Percentiles rank a stretch among this genome's conserved stretches.
phyloP scores from a whole-genome alignment of 37 sponge, comb jelly and placozoan genomes.

The Oopsacas minuta region DNA sequence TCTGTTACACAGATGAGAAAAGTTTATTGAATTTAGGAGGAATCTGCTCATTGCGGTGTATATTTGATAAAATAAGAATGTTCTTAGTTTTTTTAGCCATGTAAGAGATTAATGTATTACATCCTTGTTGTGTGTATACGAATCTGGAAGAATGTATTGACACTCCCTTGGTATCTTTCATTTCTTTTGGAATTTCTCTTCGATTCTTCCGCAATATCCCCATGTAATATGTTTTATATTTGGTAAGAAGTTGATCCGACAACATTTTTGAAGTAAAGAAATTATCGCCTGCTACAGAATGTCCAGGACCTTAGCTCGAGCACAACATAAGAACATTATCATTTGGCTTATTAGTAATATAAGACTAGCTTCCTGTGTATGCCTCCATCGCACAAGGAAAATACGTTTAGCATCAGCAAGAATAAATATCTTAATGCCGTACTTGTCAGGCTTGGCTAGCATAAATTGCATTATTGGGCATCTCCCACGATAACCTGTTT shows the following conservation, averaged over 20 bases:
- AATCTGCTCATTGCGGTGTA: neutral
- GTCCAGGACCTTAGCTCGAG: neutral
- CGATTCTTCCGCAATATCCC: neutral
- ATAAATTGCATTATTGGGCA: neutral
- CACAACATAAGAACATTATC: neutral
- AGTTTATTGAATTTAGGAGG: neutral
- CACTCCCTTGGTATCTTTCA: neutral
- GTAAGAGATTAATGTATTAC: neutral
- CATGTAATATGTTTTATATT: neutral
- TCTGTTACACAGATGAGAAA: neutral
- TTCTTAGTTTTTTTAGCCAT: slow-evolving; percentile 7
- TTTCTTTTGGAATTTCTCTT: neutral
- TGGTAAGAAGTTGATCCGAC: neutral
- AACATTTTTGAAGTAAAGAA: neutral
- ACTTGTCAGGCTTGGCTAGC: neutral
- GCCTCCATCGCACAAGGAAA: neutral
- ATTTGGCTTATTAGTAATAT: neutral
- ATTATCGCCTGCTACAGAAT: slow-evolving; percentile 4
- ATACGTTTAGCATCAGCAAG: neutral
- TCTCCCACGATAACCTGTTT: neutral
- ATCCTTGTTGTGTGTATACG: neutral
- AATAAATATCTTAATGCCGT: neutral
- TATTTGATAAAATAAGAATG: neutral
- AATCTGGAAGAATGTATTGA: neutral
- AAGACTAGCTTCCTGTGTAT: neutral